Evolutionary conservation across 2,113 vertebrate species (phyloP).

Genomic region (Eptatretus burgeri): DNA sequence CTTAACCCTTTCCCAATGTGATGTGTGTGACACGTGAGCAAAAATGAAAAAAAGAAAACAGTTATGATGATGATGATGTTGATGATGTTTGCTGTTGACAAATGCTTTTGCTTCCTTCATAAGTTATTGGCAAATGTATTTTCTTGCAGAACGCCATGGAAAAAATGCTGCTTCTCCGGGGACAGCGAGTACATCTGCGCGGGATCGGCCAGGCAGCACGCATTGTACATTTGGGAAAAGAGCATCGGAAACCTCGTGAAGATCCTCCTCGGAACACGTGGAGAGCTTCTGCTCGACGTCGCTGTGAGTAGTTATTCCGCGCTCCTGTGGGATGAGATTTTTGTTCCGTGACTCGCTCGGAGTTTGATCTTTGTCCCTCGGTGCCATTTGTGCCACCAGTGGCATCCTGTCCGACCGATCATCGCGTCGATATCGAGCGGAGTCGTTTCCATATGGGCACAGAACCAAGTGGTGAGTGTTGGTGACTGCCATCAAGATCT

Average conservation of each 20-base stretch:
- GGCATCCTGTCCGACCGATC: slow-evolving; percentile 87
- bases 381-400: slow-evolving; percentile 19
- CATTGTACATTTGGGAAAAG: slow-evolving; percentile 94
- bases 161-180: slow-evolving; percentile 90
- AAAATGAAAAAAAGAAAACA: too few species aligned
- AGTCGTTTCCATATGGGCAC: slow-evolving; percentile 92
- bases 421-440: slow-evolving; percentile 93
- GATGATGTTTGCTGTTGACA: background rate
- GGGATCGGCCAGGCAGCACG: slow-evolving; percentile 69
- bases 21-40: too few species aligned
- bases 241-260: slow-evolving; percentile 95
- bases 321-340: background rate
- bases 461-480: slow-evolving; percentile 82
- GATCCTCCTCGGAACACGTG: slow-evolving; percentile 72
- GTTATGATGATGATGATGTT: too few species aligned
- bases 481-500: background rate
- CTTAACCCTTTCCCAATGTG: too few species aligned
- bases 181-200: slow-evolving; percentile 92
- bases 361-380: fast-evolving
- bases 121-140: background rate
- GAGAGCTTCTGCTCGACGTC: slow-evolving; percentile 69
- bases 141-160: slow-evolving; percentile 55
- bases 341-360: background rate
- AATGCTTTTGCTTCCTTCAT: background rate
- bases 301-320: slow-evolving; percentile 28